Evolutionary conservation across 2,888 invertebrate genomes (phyloP).

Genomic region (Malachius bipustulatus): DNA sequence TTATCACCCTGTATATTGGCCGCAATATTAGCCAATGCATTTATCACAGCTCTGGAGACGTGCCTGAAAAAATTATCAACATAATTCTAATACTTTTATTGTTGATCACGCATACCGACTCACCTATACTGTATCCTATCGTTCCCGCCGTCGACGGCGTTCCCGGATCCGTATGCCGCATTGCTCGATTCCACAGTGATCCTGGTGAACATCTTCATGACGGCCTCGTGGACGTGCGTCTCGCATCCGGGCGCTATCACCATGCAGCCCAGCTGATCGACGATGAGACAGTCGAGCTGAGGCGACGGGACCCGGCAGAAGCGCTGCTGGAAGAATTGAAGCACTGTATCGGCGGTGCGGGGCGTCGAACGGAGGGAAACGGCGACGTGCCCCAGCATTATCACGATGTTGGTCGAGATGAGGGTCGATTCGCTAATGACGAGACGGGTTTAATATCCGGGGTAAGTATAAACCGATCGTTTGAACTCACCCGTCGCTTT

Average conservation of each 20-base stretch:
- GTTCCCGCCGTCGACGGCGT: too few species aligned
- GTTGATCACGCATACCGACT: too few species aligned
- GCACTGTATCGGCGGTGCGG: slow-evolving; percentile 86
- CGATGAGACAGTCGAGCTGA: slow-evolving; percentile 86
- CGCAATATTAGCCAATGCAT: slow-evolving; percentile 93
- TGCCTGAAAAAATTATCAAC: slow-evolving; percentile 42
- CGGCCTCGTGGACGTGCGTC: slow-evolving; percentile 76
- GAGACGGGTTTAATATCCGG: slow-evolving; percentile 1
- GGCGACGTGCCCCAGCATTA: slow-evolving; percentile 94
- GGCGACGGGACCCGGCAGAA: slow-evolving; percentile 88
- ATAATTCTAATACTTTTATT: background rate
- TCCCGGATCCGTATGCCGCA: slow-evolving; percentile 53
- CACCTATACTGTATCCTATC: slow-evolving; percentile 47
- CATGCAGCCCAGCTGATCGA: slow-evolving; percentile 97
- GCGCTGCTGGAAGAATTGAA: slow-evolving; percentile 93
- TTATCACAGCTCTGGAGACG: slow-evolving; percentile 89
- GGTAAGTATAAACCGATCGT: background rate
- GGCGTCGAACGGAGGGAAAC: slow-evolving; percentile 87
- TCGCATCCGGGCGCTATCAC: slow-evolving; percentile 89
- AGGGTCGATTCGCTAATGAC: slow-evolving; percentile 74
- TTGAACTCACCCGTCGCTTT: slow-evolving; percentile 57
- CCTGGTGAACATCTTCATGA: slow-evolving; percentile 96
- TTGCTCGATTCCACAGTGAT: slow-evolving; percentile 89
- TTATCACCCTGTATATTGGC: slow-evolving; percentile 82
- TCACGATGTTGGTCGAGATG: slow-evolving; percentile 92